Evolutionary conservation across 2,888 invertebrate genomes (phyloP).

Genomic region (Norana najaformis): DNA sequence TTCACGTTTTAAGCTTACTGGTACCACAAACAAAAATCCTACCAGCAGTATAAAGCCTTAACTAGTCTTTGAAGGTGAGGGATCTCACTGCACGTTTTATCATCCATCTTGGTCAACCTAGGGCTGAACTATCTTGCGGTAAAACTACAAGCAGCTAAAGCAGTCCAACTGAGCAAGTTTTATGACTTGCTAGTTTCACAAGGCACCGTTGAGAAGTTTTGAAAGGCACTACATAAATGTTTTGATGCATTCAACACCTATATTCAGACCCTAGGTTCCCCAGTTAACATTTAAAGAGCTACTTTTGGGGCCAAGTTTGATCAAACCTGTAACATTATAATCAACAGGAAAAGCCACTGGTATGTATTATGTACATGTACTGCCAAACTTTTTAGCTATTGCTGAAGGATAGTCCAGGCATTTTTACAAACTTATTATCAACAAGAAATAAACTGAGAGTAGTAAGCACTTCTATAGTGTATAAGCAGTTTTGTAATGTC

Average conservation of each 20-base stretch:
- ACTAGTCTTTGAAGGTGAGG: no score
- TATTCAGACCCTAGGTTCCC: background rate
- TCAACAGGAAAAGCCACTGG: no score
- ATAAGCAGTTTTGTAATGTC: background rate
- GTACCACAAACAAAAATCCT: background rate
- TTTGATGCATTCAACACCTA: background rate
- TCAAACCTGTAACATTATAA: no score
- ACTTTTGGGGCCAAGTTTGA: no score
- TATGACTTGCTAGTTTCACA: constrained; percentile 13
- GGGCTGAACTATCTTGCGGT: background rate
- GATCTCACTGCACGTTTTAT: no score
- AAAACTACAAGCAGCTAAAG: background rate
- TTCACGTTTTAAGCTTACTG: no score
- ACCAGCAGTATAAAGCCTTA: no score
- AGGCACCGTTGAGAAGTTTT: background rate
- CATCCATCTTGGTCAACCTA: no score
- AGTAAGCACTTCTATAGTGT: background rate
- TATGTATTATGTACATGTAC: no score
- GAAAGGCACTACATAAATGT: background rate
- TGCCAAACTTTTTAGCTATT: background rate
- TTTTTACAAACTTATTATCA: background rate
- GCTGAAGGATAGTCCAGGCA: background rate
- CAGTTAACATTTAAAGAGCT: background rate
- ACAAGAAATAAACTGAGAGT: background rate
- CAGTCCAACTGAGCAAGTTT: background rate